These are phyloP conservation scores for Eurypyga helias DNA, from an alignment of 2,113 vertebrate genomes.

Conservation along the genomic window DNA sequence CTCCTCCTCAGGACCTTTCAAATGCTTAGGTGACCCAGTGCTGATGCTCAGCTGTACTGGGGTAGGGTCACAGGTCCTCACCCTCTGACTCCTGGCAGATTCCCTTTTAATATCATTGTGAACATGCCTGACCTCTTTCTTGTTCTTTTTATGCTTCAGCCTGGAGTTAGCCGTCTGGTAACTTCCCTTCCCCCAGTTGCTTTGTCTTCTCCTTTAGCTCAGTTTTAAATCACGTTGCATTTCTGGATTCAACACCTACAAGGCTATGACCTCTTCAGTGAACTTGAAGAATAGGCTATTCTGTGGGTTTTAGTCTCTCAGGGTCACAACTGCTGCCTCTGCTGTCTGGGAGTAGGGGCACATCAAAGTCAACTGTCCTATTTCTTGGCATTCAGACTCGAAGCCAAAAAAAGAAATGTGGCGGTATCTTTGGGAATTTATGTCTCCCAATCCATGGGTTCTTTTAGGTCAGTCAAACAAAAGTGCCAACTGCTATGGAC, in stretches of 20 bases:
- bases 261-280: not conserved
- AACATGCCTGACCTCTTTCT: not conserved
- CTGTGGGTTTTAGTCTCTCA: not conserved
- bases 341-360: not conserved
- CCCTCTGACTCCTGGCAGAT: not conserved
- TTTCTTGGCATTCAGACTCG: not conserved
- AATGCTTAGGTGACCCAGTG: not conserved
- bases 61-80: not conserved
- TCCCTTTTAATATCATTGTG: not conserved
- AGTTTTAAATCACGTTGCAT: not conserved
- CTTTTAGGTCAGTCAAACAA: not conserved
- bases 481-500: not conserved
- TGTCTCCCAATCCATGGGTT: not conserved
- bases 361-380: not conserved
- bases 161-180: not conserved
- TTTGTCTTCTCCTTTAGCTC: not conserved
- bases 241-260: slow-evolving; percentile 15
- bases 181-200: not conserved
- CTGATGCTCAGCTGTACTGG: not conserved
- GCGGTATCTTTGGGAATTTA: not conserved
- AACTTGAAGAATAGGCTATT: not conserved
- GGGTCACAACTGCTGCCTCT: not conserved
- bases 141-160: not conserved
- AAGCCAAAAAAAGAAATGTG: not conserved
- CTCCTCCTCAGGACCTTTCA: not conserved